Evolutionary conservation across 2,113 vertebrate species (phyloP).

Genomic region (Vulpes vulpes): DNA sequence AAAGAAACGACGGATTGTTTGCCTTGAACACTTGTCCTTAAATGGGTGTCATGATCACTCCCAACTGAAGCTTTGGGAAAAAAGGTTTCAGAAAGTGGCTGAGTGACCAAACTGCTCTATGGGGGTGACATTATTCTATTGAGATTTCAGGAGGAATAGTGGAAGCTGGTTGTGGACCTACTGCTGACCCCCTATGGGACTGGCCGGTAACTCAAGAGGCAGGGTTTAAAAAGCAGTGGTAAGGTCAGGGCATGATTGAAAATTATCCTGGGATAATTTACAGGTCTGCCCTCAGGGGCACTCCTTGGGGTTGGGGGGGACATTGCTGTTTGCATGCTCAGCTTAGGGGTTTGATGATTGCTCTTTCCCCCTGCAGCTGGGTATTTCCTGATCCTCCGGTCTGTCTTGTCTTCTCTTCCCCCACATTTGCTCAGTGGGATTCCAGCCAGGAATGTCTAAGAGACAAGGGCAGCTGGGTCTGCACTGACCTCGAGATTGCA

Average conservation of each 20-base stretch:
- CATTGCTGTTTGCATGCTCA: constrained; percentile 40
- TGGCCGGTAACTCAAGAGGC: neutral
- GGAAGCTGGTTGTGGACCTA: neutral
- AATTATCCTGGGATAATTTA: neutral
- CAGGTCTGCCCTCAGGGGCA: neutral
- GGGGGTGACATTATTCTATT: neutral
- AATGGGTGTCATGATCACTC: neutral
- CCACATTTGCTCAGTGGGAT: constrained; percentile 61
- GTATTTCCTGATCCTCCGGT: constrained; percentile 52
- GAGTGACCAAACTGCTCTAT: neutral
- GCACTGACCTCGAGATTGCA: constrained; percentile 71
- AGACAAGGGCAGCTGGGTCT: constrained; percentile 64
- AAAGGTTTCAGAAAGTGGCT: constrained; percentile 1
- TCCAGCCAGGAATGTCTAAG: constrained; percentile 79
- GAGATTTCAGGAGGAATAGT: neutral
- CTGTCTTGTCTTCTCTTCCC: constrained; percentile 43
- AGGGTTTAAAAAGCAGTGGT: neutral
- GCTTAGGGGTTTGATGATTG: constrained; percentile 61
- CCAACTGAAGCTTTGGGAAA: neutral
- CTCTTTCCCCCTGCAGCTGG: constrained; percentile 58
- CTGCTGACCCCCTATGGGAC: neutral
- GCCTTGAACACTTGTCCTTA: neutral
- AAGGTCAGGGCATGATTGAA: neutral
- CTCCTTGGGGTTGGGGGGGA: neutral
- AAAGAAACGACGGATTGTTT: neutral